Evolutionary conservation across 2,888 invertebrate genomes (phyloP).

Genomic region (Aquatica leii): DNA sequence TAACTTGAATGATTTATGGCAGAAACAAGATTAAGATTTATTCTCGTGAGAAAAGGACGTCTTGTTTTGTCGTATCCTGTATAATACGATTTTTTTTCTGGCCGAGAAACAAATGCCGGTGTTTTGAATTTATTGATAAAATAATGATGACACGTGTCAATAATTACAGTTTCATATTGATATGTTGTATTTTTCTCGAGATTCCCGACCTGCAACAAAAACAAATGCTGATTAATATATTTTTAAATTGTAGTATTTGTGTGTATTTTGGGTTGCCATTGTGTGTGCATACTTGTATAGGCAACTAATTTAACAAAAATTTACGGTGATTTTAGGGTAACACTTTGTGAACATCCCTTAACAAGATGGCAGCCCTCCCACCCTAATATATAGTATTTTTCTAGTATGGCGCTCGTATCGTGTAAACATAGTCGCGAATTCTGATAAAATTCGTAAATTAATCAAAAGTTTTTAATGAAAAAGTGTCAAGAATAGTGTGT

Average conservation of each 20-base stretch:
- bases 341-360: constrained; percentile 29
- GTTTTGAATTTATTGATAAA: too few species aligned
- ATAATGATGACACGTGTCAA: too few species aligned
- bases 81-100: too few species aligned
- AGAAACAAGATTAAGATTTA: too few species aligned
- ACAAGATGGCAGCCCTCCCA: constrained; percentile 47
- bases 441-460: constrained; percentile 34
- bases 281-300: neutral
- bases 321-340: constrained; percentile 11
- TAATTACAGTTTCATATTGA: too few species aligned
- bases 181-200: too few species aligned
- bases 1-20: too few species aligned
- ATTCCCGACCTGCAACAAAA: too few species aligned
- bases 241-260: neutral
- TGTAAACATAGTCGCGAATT: constrained; percentile 59
- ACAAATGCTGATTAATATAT: too few species aligned
- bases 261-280: neutral
- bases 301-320: constrained; percentile 12
- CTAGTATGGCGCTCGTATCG: constrained; percentile 62
- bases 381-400: constrained; percentile 52
- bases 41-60: too few species aligned
- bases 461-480: constrained; percentile 28
- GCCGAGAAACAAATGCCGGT: too few species aligned
- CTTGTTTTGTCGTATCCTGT: too few species aligned
- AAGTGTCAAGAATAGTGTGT: constrained; percentile 44